Evolutionary conservation across 1,140 invertebrate genomes (phyloP), one percentile per base, ranked within the genome.

Genomic region (Drosophila dunni): DNA sequence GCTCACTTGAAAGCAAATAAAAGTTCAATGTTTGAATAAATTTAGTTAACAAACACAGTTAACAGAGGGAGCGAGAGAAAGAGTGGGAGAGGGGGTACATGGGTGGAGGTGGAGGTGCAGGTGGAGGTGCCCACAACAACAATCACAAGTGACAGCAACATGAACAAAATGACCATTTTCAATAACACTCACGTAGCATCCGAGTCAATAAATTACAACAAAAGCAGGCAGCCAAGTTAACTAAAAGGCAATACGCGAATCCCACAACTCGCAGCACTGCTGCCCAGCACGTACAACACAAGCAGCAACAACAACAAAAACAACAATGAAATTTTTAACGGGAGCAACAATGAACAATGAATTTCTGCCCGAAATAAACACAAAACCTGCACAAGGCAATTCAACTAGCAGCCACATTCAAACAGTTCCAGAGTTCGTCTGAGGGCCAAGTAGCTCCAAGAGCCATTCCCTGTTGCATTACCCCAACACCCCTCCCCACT

Each of bases 1-100:
- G 75, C 53, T 72, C 71, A 56, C 65, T 75, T 88, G 76, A 74
- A 76, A 72, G 70, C 64, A 78, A 79, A 84, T 80, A 88, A 88
- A 88, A 88, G 83, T 88, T 88, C 83, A 88, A 88, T 88, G 83
- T 80, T 88, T 88, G 83, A 83, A 88, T 88, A 88, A 86, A 88
- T 88, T 88, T 80, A 79, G 73, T 78, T 38, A 62, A 68, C 61
- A 67, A 56, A 48, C 54, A 68, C 40, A 29, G 24, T 42, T 56
- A 29, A 48, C 20, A 29, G 38, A 17, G 20, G 36, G 46, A 29
- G 38, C 15, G 20, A 20, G 46, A 17, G 17, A 64, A 8, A 46
- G 36, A 42, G 17, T 11, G 17, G 20, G 13, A 20, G 36, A 20
- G 13, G 38, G 10, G 7, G 15, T 66, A 63, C 67, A 67, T 72